Percentiles rank a stretch among this genome's conserved stretches.
Conservation (phyloP, 2,113 vertebrate species). For the Aleadryas rufinucha region DNA sequence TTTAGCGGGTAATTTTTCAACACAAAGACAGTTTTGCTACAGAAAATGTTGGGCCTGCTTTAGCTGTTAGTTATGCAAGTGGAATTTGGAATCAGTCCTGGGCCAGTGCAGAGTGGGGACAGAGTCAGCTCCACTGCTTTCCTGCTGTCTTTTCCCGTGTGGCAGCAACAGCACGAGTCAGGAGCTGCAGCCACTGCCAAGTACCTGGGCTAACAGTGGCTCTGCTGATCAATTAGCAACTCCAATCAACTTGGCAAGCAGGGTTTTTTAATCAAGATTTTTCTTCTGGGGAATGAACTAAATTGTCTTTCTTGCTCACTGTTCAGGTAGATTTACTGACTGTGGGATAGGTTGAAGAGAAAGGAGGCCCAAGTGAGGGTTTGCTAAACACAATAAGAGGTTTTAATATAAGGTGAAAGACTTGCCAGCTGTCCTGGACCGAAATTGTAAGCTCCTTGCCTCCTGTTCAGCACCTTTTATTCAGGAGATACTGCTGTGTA, state of each 20-base stretch:
- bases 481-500: background rate
- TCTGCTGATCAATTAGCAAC: background rate
- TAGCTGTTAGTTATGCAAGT: background rate
- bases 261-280: background rate
- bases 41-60: background rate
- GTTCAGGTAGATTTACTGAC: background rate
- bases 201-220: fast-evolving
- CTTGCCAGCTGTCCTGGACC: background rate
- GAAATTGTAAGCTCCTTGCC: background rate
- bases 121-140: background rate
- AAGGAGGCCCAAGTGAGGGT: background rate
- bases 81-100: constrained; percentile 5
- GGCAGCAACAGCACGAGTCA: fast-evolving
- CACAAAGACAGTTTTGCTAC: background rate
- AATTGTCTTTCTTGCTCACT: background rate
- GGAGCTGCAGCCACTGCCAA: background rate
- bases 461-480: background rate
- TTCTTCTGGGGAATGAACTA: background rate
- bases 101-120: background rate
- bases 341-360: background rate
- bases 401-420: background rate
- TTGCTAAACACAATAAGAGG: background rate
- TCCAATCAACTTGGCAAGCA: background rate
- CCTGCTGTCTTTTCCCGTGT: background rate
- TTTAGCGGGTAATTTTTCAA: constrained; percentile 11